Base-by-base conservation (phyloP, 2,113 vertebrate species). In the Perca fluviatilis region DNA sequence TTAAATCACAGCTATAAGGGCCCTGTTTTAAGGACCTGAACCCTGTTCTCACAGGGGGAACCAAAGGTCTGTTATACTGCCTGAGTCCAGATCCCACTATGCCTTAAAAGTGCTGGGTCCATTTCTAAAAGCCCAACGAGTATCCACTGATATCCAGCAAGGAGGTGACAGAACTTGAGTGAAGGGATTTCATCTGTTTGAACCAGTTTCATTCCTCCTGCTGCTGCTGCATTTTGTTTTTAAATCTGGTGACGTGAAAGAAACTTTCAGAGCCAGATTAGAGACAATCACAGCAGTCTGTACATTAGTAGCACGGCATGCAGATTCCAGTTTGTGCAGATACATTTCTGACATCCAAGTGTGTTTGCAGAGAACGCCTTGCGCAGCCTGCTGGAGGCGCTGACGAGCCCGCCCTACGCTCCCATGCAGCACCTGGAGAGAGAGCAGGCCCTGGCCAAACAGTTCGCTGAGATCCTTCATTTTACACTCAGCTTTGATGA, bases 401-500 rank as follows among this genome's bases (percentile, higher is more conserved):
- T 98, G 80, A 98, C 97, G 10, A 96, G 97, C 94, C 97, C 97
- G 0, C 97, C 97, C 0, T 97, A 97, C 0, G 96, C 97, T 25
- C 97, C 97, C 8, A 98, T 97, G 83, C 97, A 97, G 95, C 97
- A 97, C 91, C 94, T 98, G 56, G 97, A 97, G 94, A 90, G 97
- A 65, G 97, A 98, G 80, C 97, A 98, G 88, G 97, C 97, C 6
- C 91, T 98, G 80, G 97, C 97, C 87, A 98, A 97, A 88, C 97
- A 98, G 95, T 98, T 98, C 0, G 97, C 97, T 0, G 97, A 98
- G 94, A 98, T 98, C 92, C 95, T 98, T 18, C 97, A 98, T 89
- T 97, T 98, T 85, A 98, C 97, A 1, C 97, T 98, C 94, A 97
- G 97, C 91, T 98, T 98, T 1, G 97, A 98, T 0, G 97, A 97